Conservation (phyloP, 2,797 vertebrate species). For the Falco columbarius region DNA sequence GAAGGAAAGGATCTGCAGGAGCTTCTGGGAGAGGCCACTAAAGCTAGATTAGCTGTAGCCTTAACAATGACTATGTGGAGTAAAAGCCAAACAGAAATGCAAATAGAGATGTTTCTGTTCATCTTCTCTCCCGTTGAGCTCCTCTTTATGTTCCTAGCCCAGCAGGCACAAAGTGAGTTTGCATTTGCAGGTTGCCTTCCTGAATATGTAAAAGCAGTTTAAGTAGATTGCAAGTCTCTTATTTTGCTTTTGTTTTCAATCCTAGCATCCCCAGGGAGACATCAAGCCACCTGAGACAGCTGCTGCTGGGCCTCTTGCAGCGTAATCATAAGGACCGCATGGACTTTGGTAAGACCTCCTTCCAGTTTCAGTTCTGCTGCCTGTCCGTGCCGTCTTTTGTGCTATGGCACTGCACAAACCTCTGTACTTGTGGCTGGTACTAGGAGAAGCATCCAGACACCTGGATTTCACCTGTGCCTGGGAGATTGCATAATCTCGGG, state of each 20-base stretch:
- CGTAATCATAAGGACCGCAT: slow-evolving; percentile 91
- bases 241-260: slow-evolving; percentile 33
- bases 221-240: background rate
- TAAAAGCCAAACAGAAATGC: background rate
- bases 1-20: background rate
- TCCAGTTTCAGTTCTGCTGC: background rate
- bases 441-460: background rate
- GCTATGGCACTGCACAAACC: background rate
- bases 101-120: background rate
- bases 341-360: slow-evolving; percentile 85
- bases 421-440: background rate
- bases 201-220: slow-evolving; percentile 29
- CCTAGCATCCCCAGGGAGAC: slow-evolving; percentile 94
- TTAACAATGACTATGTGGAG: background rate
- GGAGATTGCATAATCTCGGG: background rate
- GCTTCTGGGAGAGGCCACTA: background rate
- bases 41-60: background rate
- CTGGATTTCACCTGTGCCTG: background rate
- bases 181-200: slow-evolving; percentile 17
- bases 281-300: slow-evolving; percentile 86
- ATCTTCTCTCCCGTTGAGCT: background rate
- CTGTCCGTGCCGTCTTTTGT: background rate
- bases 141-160: background rate
- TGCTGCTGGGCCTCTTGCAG: slow-evolving; percentile 90
- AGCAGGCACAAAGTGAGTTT: slow-evolving; percentile 14